A percentile compares a stretch with the other conserved stretches of the same genome.
These are phyloP conservation scores for Anolis carolinensis DNA, from an alignment of 2,113 vertebrate species.

Conservation along the genomic window DNA sequence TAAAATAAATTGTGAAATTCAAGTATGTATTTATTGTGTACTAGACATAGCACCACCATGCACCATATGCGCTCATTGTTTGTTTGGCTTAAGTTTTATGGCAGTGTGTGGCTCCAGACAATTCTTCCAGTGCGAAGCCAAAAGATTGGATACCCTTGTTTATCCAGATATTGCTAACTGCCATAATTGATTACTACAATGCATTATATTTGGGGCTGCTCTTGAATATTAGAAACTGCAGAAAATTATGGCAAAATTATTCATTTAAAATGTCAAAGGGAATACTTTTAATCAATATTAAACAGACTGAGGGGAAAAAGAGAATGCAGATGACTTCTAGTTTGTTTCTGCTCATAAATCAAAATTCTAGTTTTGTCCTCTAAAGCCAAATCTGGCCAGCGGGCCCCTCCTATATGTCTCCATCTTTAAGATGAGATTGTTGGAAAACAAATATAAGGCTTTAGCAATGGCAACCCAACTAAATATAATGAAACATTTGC, in stretches of 20 bases:
- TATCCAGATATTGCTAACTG: too few species aligned
- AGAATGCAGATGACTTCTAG: background rate
- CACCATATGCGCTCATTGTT: too few species aligned
- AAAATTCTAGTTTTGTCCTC: background rate
- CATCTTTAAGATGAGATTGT: background rate
- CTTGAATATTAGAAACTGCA: background rate
- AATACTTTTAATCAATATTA: background rate
- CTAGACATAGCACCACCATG: too few species aligned
- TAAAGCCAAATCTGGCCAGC: background rate
- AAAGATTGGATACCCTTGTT: too few species aligned
- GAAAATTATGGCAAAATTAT: background rate
- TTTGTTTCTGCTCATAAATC: background rate
- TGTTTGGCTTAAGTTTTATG: too few species aligned
- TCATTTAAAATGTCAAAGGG: background rate
- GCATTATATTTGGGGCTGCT: background rate
- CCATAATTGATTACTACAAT: background rate
- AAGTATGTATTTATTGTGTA: too few species aligned
- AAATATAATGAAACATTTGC: too few species aligned
- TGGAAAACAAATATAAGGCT: background rate
- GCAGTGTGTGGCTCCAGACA: too few species aligned
- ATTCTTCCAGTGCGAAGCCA: too few species aligned
- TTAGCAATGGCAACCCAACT: too few species aligned
- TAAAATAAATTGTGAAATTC: too few species aligned
- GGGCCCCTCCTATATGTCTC: background rate
- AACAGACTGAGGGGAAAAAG: too few species aligned